Evolutionary conservation across 2,888 invertebrate species (phyloP), one percentile per base, ranked within the genome.

Genomic region (Pecten maximus): DNA sequence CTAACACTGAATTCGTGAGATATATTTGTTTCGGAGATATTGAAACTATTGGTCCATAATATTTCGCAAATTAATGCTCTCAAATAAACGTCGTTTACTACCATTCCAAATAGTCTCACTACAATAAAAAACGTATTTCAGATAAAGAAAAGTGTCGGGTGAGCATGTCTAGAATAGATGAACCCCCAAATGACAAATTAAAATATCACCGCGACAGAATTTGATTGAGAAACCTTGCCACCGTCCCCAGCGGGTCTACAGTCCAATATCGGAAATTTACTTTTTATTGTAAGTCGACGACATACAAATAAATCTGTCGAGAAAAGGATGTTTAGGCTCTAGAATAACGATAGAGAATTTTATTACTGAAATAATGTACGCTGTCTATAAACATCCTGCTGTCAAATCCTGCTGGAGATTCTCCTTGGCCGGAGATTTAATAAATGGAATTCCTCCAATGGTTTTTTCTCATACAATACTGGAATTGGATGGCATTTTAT

Each of bases 221-320:
- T 74, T 28, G 74, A 74, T 35, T 74, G 35, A 35, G 74, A 74
- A 74, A 35, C 23, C 74, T 74, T 74, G 28, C 35, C 74, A 35
- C 28, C 16, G 35, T 74, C 74, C 60, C 60, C 60, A 60, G 16
- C 6, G 60, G 60, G 28, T 6, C 60, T 74, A 8, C 28, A 74
- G 74, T 74, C 74, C 35, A 74, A 74, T 74, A 74, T 28, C 8
- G 35, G 74, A 74, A 74, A 74, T 74, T 74, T 74, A 74, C 28
- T 74, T 74, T 74, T 74, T 74, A 74, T 74, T 74, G 74, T 74
- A 12, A 74, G 74, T 35, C 74, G 74, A 74, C 74, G 74, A 74
- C 74, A 74, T 28, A 74, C 74, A 2, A 6, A 35, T 35, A 10
- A 74, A 28, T 3, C 74, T 28, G 28, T 35, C 74, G 35, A 35